phyloP scores from a whole-genome alignment of 2,888 invertebrate genomes.

The Neoscelio sp. region DNA sequence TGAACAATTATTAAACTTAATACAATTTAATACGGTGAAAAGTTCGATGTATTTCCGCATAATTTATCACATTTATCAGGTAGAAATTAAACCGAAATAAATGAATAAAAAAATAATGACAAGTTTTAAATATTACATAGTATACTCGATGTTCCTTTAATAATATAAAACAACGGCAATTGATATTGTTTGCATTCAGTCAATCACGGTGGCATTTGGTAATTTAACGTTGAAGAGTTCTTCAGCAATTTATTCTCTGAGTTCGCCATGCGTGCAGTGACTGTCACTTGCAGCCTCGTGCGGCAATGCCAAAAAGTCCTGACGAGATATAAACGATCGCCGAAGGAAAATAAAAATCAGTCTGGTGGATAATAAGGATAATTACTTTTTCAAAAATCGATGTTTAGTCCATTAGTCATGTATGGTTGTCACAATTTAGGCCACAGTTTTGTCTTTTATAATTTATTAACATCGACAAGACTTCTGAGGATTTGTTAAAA shows the following conservation, averaged over 20 bases:
- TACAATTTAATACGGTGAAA: too few species aligned
- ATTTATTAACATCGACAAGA: background rate
- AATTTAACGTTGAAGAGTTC: conserved; percentile 14
- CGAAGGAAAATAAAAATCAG: conserved; percentile 40
- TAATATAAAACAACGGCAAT: conserved; percentile 20
- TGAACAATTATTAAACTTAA: too few species aligned
- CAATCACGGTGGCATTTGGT: conserved; percentile 20
- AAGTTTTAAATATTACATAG: too few species aligned
- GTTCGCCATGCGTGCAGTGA: conserved; percentile 4
- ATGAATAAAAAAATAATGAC: too few species aligned
- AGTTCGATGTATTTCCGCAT: too few species aligned
- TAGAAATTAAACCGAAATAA: too few species aligned
- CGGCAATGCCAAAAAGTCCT: conserved; percentile 23
- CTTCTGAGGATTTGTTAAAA: too few species aligned
- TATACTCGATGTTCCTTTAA: too few species aligned
- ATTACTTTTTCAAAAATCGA: conserved; percentile 35
- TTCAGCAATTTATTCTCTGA: conserved; percentile 35
- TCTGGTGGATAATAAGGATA: conserved; percentile 13
- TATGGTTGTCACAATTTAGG: conserved; percentile 12
- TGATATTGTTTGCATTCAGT: conserved; percentile 23
- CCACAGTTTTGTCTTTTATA: conserved; percentile 18
- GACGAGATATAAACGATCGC: conserved; percentile 40
- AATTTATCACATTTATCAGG: too few species aligned
- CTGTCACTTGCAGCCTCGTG: conserved; percentile 34
- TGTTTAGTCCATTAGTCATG: conserved; percentile 24